Percentiles rank a stretch among this genome's conserved stretches.
phyloP scores from a whole-genome alignment of 1,140 invertebrate species.

The Onthophagus taurus region DNA sequence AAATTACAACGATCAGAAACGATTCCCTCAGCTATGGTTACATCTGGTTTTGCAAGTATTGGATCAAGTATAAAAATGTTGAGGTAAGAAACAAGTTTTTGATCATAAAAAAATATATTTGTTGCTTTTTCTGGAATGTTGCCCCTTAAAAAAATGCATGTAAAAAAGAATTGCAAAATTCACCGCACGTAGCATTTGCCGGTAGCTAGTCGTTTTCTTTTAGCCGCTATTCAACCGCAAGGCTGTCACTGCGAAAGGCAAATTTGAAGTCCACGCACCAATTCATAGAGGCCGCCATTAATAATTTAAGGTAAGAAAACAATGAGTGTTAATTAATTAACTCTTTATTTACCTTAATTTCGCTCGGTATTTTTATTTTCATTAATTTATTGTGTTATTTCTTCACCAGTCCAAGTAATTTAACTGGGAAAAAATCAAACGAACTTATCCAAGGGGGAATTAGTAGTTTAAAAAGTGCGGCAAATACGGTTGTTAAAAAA shows the following conservation, averaged over 20 bases:
- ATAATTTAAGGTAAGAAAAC: constrained; percentile 60
- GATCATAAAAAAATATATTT: not conserved
- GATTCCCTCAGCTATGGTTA: constrained; percentile 62
- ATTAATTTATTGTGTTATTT: too few species aligned
- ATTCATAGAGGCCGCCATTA: constrained; percentile 58
- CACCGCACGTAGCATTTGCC: constrained; percentile 26
- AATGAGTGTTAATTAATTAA: too few species aligned
- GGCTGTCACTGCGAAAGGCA: constrained; percentile 65
- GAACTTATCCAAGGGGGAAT: constrained; percentile 77
- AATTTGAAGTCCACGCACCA: constrained; percentile 60
- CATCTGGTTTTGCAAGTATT: constrained; percentile 64
- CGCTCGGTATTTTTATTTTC: too few species aligned
- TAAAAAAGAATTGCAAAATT: too few species aligned
- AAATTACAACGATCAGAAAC: constrained; percentile 71
- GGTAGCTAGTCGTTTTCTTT: constrained; percentile 44
- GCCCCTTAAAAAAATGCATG: too few species aligned
- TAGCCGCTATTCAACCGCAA: constrained; percentile 70
- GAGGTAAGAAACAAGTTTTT: constrained; percentile 50
- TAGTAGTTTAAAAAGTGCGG: constrained; percentile 76
- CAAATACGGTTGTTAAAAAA: constrained; percentile 77
- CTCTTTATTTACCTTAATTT: too few species aligned
- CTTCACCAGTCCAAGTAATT: constrained; percentile 55
- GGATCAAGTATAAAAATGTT: constrained; percentile 74
- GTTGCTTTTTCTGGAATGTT: too few species aligned
- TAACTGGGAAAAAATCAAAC: constrained; percentile 79